A percentile compares a stretch with the other conserved stretches of the same genome.
Evolutionary conservation across 2,888 invertebrate species (phyloP).

Genomic region (Parthenolecanium corni): DNA sequence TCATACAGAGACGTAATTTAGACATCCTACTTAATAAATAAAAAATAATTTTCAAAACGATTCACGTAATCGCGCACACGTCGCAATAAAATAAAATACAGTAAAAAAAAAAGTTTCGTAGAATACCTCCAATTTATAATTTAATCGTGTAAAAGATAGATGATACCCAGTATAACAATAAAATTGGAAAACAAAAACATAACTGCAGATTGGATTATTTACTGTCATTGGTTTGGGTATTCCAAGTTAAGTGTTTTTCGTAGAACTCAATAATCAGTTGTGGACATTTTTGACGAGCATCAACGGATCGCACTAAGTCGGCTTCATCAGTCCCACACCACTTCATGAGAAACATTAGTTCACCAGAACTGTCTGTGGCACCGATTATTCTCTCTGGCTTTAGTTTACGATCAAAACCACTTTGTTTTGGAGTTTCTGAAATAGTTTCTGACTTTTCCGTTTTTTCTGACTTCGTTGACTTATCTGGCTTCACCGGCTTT

Average conservation of each 20-base stretch:
- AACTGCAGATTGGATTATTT: neutral
- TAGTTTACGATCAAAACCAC: constrained; percentile 70
- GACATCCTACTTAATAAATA: no score
- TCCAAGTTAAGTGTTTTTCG: constrained; percentile 92
- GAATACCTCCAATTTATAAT: no score
- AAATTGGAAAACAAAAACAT: no score
- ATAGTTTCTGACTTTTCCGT: constrained; percentile 38
- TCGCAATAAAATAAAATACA: no score
- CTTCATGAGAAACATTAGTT: constrained; percentile 87
- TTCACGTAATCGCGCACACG: no score
- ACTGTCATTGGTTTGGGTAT: constrained; percentile 39
- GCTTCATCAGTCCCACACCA: constrained; percentile 94
- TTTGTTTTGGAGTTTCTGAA: neutral
- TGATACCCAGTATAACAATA: no score
- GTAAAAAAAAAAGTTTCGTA: no score
- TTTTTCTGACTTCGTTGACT: no score
- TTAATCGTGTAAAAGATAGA: no score
- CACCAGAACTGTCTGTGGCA: constrained; percentile 84
- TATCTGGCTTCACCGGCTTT: no score
- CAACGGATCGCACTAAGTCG: constrained; percentile 79
- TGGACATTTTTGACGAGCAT: constrained; percentile 83
- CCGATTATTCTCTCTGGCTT: constrained; percentile 82
- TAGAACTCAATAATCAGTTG: constrained; percentile 93
- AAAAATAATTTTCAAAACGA: no score
- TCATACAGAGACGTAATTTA: no score